Evolutionary conservation across 2,113 vertebrate genomes (phyloP), one percentile per base, ranked within the genome.

Genomic region (Grammomys surdaster): DNA sequence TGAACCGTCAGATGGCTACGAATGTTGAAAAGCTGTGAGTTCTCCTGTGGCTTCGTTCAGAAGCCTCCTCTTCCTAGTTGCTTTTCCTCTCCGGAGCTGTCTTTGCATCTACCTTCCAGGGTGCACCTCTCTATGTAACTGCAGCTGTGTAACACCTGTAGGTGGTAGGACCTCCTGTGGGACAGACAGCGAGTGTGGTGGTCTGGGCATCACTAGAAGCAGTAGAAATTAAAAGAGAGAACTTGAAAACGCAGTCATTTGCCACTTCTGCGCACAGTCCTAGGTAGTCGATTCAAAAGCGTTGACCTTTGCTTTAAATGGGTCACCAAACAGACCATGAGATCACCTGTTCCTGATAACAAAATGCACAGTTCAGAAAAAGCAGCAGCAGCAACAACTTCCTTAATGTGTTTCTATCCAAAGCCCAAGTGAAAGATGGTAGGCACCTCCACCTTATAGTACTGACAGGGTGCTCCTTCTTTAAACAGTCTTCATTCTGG

Each of bases 141-240:
- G 65, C 26, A 31, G 24, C 65, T 67, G 65, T 69, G 31, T 33
- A 69, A 33, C 12, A 4, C 28, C 58, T 88, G 12, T n/a, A 13
- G 31, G 40, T 22, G 4, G 70, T 22, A 46, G 65, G 51, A 33
- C 69, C 26, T 48, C 54, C 22, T 88, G 22, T 56, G n/a, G n/a
- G 3, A 65, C 69, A 9, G 1, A 22, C 7, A 40, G 1, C 65
- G 75, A 82, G 16, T 48, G 51, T 33, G 56, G 75, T 19, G 88
- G 31, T n/a, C 19, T 19, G 28, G 70, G 46, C 40, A 33, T 65
- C 46, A 9, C 16, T 76, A 60, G 80, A 76, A 88, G 1, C 48
- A 60, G 73, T 48, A 80, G 77, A 89, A 63, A 89, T 94, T 78
- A 80, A 88, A 80, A 86, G 40, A n/a, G 51, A 63, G 9, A 13